Evolutionary conservation across 1,140 invertebrate species (phyloP).

Genomic region (Drosophila parvula): DNA sequence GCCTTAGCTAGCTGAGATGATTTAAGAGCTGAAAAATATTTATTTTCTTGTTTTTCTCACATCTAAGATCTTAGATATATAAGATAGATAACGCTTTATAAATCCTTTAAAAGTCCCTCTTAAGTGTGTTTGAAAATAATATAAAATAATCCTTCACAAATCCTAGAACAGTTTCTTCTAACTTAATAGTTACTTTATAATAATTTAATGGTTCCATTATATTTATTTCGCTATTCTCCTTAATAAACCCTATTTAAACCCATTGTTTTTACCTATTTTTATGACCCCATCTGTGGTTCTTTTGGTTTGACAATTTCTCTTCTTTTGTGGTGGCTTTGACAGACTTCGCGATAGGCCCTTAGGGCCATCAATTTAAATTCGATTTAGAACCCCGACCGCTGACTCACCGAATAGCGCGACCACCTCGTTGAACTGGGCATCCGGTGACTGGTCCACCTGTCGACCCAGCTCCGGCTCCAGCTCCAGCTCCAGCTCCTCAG

Average conservation of each 20-base stretch:
- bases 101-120: too few relatives aligned
- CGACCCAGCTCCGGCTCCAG: not conserved
- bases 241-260: not conserved
- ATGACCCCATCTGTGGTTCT: not conserved
- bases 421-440: constrained; percentile 64
- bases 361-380: constrained; percentile 9
- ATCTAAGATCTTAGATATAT: too few relatives aligned
- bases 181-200: too few relatives aligned
- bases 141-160: too few relatives aligned
- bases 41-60: too few relatives aligned
- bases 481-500: not conserved
- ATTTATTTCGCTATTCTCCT: not conserved
- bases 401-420: constrained; percentile 76
- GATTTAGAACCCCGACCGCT: constrained; percentile 5
- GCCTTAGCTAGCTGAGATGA: too few relatives aligned
- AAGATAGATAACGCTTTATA: too few relatives aligned
- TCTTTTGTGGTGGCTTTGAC: constrained; percentile 8
- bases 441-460: constrained; percentile 35
- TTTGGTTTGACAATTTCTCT: constrained; percentile 37
- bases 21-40: too few relatives aligned
- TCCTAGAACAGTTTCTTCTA: too few relatives aligned
- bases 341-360: constrained; percentile 22
- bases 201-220: too few relatives aligned
- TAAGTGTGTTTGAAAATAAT: too few relatives aligned
- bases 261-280: not conserved